Evolutionary conservation across 1,140 invertebrate genomes (phyloP).

Genomic region (Drosophila santomea): DNA sequence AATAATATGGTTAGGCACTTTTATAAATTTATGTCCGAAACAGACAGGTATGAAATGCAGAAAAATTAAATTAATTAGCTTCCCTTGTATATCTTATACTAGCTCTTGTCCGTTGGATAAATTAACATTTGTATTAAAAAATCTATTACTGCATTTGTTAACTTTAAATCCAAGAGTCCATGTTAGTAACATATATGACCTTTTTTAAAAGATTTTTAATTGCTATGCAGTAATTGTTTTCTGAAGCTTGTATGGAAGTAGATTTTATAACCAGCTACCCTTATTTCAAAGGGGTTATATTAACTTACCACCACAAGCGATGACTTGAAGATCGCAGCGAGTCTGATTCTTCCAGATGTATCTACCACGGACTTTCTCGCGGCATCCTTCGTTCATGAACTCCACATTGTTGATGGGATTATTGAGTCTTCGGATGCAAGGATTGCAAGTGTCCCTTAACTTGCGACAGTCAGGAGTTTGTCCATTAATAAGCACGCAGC

Average conservation of each 20-base stretch:
- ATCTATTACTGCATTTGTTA: too few species aligned
- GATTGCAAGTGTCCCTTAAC: constrained; percentile 23
- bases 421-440: constrained; percentile 9
- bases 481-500: constrained; percentile 20
- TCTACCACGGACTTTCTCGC: constrained; percentile 17
- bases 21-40: not conserved
- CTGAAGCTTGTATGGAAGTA: too few species aligned
- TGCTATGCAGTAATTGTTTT: too few species aligned
- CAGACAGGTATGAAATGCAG: not conserved
- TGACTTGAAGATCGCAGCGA: constrained; percentile 39
- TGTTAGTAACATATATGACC: too few species aligned
- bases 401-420: constrained; percentile 24
- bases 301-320: constrained; percentile 30
- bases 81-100: too few species aligned
- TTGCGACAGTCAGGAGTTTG: constrained; percentile 32
- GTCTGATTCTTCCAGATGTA: constrained; percentile 39
- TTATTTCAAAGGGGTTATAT: too few species aligned
- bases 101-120: too few species aligned
- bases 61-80: not conserved
- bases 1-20: not conserved
- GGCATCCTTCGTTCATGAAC: constrained; percentile 45
- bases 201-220: too few species aligned
- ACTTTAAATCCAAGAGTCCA: too few species aligned
- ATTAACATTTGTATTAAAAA: too few species aligned
- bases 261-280: too few species aligned